Evolutionary conservation across 2,797 vertebrate genomes (phyloP), one percentile per base, ranked within the genome.

Genomic region (Phataginus tricuspis): DNA sequence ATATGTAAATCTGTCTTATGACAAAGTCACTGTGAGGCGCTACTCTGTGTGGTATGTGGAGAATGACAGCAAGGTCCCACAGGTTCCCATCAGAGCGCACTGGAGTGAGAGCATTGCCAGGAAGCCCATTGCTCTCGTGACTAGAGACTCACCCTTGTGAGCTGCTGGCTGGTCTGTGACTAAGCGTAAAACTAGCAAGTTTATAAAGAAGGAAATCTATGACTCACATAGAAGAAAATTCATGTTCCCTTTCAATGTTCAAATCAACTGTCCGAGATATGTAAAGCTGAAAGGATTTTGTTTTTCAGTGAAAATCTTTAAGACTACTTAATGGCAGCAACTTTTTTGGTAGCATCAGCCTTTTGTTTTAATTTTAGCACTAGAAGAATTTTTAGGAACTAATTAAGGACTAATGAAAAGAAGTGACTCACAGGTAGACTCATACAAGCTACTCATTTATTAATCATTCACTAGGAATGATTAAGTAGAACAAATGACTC

Each of bases 131-230:
- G 83, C 53, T 90, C 66, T 49, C 68, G 55, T 61, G 7, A 83
- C 77, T 72, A 87, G 34, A 34, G 68, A 63, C 55, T 85, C 37
- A 74, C 5, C 18, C 18, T 37, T 59, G 7, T 37, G n/a, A 80
- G 27, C 88, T 1, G 4, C 78, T 1, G 2, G 77, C 7, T 23
- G 74, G 66, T 79, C 19, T 79, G 27, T 37, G 63, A 88, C n/a
- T 59, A 72, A 72, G 31, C 66, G 5, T 21, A 71, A 75, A 94
- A 86, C 25, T 55, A 59, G 82, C 57, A 59, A 51, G 57, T n/a
- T 93, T 82, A 95, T 78, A 91, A 93, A 95, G 37, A 45, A 91
- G 49, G 23, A 39, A 92, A 83, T 64, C 51, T 49, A 93, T 63
- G 59, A 75, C 7, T 91, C 37, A 86, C 0, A 72, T 12, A 74